Evolutionary conservation across 2,797 vertebrate genomes (phyloP), one percentile per base, ranked within the genome.

Genomic region (Chiloscyllium punctatum): DNA sequence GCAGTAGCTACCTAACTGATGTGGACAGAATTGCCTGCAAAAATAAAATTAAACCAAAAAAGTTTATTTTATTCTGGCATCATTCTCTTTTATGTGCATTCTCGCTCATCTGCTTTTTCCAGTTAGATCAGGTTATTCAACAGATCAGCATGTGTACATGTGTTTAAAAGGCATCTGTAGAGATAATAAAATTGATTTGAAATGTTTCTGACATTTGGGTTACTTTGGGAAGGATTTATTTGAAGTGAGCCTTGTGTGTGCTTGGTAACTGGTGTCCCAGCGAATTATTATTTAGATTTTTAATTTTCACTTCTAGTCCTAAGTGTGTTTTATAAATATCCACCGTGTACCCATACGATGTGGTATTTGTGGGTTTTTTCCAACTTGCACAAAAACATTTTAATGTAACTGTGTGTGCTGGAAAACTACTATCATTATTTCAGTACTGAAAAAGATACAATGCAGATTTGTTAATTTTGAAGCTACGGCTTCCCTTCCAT

Each of bases 141-240:
- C 92, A 95, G 94, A 97, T 98, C 96, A 97, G 98, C 97, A 98
- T 98, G 98, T 98, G 97, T 98, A 98, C 98, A 98, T 98, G 98
- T 98, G 98, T 98, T 99, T 98, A 98, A 98, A 98, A 99, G 98
- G 98, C 97, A 98, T 98, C 98, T 98, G 98, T 98, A 98, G 98
- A 98, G 98, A 99, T 98, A 99, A 99, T 99, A 99, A 99, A 99
- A 98, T 98, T 98, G 97, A 98, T 98, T 99, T 98, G 98, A 98
- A 98, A 98, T 77, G 77, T 95, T 94, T 94, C 42, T 74, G 94
- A 69, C 94, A 94, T 30, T 94, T 95, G 94, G 57, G 30, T 95
- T 95, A 95, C 71, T 95, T 95, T 95, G 71, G 94, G 30, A 77
- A 74, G 30, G 94, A 77, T 77, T 95, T 71, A 53, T 95, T 27